Evolutionary conservation across 2,888 invertebrate genomes (phyloP).

Genomic region (Meiosimyza decipiens): DNA sequence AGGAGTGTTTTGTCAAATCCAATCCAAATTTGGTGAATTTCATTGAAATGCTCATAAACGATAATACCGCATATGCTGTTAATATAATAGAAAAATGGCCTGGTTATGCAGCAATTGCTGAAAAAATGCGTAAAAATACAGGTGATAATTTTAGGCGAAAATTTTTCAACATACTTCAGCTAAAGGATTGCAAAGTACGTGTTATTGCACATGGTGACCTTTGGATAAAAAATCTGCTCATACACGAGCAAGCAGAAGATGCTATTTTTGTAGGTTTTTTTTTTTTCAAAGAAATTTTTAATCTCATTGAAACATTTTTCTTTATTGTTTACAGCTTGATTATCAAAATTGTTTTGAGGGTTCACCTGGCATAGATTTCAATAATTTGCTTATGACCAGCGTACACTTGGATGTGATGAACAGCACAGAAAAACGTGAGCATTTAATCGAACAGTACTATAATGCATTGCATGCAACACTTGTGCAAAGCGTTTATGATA

Average conservation of each 20-base stretch:
- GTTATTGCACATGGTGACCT: slow-evolving; percentile 30
- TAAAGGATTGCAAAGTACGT: not conserved
- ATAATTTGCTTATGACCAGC: slow-evolving; percentile 34
- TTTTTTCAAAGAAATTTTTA: not conserved
- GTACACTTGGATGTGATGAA: slow-evolving; percentile 26
- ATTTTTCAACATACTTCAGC: slow-evolving; percentile 23
- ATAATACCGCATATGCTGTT: slow-evolving; percentile 22
- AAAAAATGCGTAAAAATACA: slow-evolving; percentile 33
- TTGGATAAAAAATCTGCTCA: slow-evolving; percentile 33
- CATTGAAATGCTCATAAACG: not conserved
- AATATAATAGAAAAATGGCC: slow-evolving; percentile 32
- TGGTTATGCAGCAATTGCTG: slow-evolving; percentile 16
- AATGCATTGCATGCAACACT: slow-evolving; percentile 9
- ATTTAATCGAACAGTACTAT: slow-evolving; percentile 30
- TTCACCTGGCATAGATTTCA: slow-evolving; percentile 29
- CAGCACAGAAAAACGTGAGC: not conserved
- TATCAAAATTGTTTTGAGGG: slow-evolving; percentile 30
- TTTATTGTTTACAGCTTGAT: slow-evolving; percentile 26
- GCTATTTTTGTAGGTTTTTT: slow-evolving; percentile 30
- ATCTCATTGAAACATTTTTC: not conserved
- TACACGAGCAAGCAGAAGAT: slow-evolving; percentile 22
- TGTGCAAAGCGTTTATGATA: not conserved
- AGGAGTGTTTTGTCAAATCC: slow-evolving; percentile 8
- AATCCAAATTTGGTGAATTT: not conserved
- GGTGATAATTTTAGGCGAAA: slow-evolving; percentile 28